A percentile compares a stretch with the other conserved stretches of the same genome.
phyloP scores from a whole-genome alignment of 2,888 invertebrate species.

The Caenorhabditis sulstoni region DNA sequence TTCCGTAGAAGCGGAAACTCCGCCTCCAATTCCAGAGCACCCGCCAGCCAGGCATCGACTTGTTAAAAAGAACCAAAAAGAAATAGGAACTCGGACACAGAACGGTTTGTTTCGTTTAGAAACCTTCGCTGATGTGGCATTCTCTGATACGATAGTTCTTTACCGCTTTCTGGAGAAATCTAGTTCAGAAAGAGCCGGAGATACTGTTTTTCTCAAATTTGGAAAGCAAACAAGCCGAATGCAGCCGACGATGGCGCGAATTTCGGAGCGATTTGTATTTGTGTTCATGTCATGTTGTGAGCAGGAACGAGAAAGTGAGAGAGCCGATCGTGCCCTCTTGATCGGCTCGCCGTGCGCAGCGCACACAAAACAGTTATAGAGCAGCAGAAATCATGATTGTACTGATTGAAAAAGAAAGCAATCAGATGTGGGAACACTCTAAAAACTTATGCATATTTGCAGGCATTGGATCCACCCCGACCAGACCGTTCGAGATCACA shows the following conservation, averaged over 20 bases:
- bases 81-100: conserved; percentile 6
- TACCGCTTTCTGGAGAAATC: not conserved
- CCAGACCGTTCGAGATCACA: conserved; percentile 51
- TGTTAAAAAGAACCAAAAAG: conserved; percentile 48
- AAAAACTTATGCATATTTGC: not conserved
- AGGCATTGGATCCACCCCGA: conserved; percentile 46
- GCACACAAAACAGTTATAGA: conserved; percentile 3
- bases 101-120: conserved; percentile 44
- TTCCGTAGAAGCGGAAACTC: conserved; percentile 49
- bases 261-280: conserved; percentile 46
- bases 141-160: too few relatives aligned
- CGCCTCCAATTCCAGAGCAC: conserved; percentile 60
- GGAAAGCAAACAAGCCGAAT: conserved; percentile 28
- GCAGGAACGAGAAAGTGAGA: conserved; percentile 3
- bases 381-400: too few relatives aligned
- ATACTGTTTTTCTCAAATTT: conserved; percentile 41
- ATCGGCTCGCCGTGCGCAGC: conserved; percentile 19
- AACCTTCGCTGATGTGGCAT: too few relatives aligned
- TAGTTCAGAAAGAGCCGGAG: conserved; percentile 6
- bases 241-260: conserved; percentile 39
- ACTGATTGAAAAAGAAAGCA: conserved; percentile 2
- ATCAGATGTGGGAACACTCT: too few relatives aligned
- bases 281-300: conserved; percentile 55
- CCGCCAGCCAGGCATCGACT: conserved; percentile 62
- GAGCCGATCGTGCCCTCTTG: conserved; percentile 52